A percentile compares a stretch with the other conserved stretches of the same genome.
phyloP scores from a whole-genome alignment of 2,888 invertebrate genomes.

The Thelaira solivaga region DNA sequence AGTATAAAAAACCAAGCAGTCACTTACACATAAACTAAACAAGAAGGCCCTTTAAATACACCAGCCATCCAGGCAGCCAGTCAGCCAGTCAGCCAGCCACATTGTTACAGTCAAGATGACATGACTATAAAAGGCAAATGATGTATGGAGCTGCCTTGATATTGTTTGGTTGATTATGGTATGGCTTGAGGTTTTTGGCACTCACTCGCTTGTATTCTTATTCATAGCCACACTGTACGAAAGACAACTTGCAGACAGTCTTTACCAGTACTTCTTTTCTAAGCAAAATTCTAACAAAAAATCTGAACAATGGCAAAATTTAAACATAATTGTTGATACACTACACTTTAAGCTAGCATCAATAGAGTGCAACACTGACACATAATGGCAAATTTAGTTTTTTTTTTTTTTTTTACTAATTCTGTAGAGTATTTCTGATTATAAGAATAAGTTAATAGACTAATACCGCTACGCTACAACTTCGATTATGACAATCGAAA shows the following conservation, averaged over 20 bases:
- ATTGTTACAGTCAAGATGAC: slow-evolving; percentile 20
- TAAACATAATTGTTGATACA: slow-evolving; percentile 16
- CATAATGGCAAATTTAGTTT: too few species aligned
- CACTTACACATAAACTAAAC: not conserved
- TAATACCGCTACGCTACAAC: too few species aligned
- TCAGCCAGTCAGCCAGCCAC: too few species aligned
- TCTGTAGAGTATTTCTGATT: too few species aligned
- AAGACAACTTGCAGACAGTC: not conserved
- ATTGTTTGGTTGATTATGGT: slow-evolving; percentile 10
- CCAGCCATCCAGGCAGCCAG: too few species aligned
- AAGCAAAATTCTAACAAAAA: slow-evolving; percentile 4
- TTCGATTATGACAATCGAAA: too few species aligned
- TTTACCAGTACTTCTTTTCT: slow-evolving; percentile 1
- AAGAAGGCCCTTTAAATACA: slow-evolving; percentile 17
- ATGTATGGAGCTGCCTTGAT: slow-evolving; percentile 30
- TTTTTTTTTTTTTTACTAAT: too few species aligned
- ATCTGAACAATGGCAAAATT: slow-evolving; percentile 38
- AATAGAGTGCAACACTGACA: not conserved
- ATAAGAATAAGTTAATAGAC: too few species aligned
- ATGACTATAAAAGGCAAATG: slow-evolving; percentile 22
- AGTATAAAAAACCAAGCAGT: slow-evolving; percentile 17
- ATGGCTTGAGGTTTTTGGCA: slow-evolving; percentile 20
- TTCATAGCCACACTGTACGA: not conserved
- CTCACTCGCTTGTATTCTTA: not conserved
- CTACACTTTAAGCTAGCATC: not conserved